Conservation (phyloP, 2,113 vertebrate genomes). For the Xerus inauris region DNA sequence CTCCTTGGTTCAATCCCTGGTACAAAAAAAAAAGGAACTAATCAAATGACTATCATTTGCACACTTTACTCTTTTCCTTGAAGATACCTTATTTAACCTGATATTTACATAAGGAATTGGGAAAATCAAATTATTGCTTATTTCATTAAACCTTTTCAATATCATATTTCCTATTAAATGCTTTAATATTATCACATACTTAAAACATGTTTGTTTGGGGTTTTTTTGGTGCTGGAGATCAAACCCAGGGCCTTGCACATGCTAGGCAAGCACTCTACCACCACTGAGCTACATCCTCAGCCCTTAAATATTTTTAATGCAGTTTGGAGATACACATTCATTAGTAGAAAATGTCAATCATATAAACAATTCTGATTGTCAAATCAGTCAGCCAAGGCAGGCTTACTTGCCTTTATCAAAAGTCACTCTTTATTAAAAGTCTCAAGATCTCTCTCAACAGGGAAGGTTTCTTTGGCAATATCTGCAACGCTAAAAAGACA, state of each 20-base stretch:
- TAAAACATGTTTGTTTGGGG: too few relatives aligned
- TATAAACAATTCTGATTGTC: neutral
- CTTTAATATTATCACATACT: neutral
- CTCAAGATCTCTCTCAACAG: neutral
- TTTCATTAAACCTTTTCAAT: neutral
- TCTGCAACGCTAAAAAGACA: neutral
- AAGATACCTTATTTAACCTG: neutral
- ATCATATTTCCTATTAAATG: slow-evolving; percentile 24
- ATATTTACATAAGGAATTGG: neutral
- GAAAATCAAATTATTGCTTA: slow-evolving; percentile 9
- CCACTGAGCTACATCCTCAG: neutral
- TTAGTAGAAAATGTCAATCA: neutral
- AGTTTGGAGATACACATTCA: neutral
- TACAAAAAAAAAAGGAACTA: neutral
- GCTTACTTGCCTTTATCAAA: neutral
- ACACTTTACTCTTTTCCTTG: neutral
- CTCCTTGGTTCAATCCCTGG: too few relatives aligned
- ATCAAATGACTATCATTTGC: neutral
- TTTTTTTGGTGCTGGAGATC: too few relatives aligned
- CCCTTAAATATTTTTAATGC: neutral
- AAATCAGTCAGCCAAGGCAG: neutral
- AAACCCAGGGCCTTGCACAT: too few relatives aligned
- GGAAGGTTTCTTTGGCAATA: neutral
- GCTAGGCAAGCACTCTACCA: neutral
- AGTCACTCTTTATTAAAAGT: neutral